These are phyloP conservation scores for Apteryx mantelli DNA, from an alignment of 2,113 vertebrate species.

Conservation along the genomic window DNA sequence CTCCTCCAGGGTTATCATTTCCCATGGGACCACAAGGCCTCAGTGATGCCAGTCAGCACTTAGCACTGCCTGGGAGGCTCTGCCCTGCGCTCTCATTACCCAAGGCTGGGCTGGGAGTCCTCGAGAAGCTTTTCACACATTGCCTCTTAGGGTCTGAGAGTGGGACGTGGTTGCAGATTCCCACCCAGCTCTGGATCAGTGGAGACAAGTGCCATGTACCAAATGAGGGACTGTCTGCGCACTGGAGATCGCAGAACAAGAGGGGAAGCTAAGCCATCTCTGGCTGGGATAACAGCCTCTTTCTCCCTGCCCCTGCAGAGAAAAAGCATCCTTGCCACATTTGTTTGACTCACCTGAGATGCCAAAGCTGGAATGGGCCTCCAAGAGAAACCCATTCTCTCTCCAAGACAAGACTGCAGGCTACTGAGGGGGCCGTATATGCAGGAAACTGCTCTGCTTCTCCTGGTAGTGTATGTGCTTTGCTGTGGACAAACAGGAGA, in stretches of 20 bases:
- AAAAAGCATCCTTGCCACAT: not conserved
- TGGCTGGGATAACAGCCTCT: too few species aligned
- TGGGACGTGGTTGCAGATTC: not conserved
- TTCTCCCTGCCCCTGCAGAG: not conserved
- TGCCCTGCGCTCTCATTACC: not conserved
- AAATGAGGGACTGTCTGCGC: too few species aligned
- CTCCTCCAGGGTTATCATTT: not conserved
- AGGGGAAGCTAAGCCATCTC: not conserved
- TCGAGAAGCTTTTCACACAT: not conserved
- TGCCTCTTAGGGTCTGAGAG: not conserved
- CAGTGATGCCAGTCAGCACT: rapidly evolving
- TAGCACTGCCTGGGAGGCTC: not conserved
- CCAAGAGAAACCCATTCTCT: not conserved
- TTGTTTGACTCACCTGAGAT: not conserved
- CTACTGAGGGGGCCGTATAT: not conserved
- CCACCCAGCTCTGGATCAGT: not conserved
- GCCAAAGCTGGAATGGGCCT: not conserved
- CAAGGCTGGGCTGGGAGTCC: not conserved
- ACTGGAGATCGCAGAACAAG: not conserved
- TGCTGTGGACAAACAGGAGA: not conserved
- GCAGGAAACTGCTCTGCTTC: rapidly evolving
- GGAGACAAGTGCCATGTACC: not conserved
- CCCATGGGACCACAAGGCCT: not conserved
- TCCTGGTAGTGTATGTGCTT: not conserved
- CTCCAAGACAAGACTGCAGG: not conserved